Base-by-base conservation (phyloP, 1,140 invertebrate species). In the Nasonia vitripennis region DNA sequence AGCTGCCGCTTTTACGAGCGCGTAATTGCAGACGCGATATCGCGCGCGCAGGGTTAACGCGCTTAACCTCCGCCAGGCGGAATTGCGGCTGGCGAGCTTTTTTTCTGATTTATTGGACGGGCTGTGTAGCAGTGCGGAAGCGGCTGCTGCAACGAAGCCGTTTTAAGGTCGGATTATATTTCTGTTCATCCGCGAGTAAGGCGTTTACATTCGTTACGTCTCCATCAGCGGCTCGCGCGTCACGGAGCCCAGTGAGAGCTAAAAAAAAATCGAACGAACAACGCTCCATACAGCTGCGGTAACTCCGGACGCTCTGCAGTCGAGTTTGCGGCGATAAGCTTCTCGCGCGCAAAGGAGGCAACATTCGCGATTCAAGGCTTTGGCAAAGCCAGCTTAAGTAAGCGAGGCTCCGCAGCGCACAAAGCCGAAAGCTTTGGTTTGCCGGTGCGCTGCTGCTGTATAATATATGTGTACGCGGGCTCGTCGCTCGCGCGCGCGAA, bases 321-420 rank as follows among this genome's bases (percentile, higher is more conserved):
- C 55, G 55, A 62, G 55, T 62, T n/a, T n/a, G 55, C 55, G 55
- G 55, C 20, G 55, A 62, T 62, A 62, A 62, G 55, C 55, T 62
- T 62, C 55, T 62, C 20, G 55, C 55, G 55, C 55, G 55, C 55
- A 62, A 62, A 62, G 55, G 55, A 62, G 55, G 55, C 55, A 62
- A 62, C 55, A 62, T 62, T 62, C 55, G 55, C 20, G 55, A 62
- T 62, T 62, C 55, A 62, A 62, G 55, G 55, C 55, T 62, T 62
- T 62, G 55, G 17, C 55, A 62, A 62, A 62, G 55, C 55, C 20
- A 62, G 55, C 55, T 62, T 62, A 62, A 62, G 55, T n/a, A 62
- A 62, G 3, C 55, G 20, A 62, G 55, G 55, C 55, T 62, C 55
- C 6, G 20, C 55, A 62, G 55, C 55, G 55, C 55, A 62, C 55